Conservation (phyloP, 2,888 invertebrate species). For the Pterostichus niger region DNA sequence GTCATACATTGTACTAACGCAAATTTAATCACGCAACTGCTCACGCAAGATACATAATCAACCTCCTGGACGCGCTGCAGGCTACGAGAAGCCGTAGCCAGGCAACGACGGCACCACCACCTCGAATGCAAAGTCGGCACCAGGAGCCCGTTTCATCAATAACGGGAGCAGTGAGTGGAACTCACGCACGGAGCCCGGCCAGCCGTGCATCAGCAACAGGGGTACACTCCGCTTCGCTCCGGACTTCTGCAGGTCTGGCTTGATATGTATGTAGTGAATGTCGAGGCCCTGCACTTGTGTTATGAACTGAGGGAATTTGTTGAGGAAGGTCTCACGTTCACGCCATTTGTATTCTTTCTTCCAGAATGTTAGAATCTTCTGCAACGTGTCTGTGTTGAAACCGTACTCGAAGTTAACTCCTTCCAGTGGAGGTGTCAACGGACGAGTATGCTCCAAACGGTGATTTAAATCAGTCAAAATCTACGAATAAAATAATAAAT, state of each 20-base stretch:
- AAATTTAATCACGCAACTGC: too few relatives aligned
- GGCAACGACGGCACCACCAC: conserved; percentile 81
- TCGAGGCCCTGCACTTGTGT: conserved; percentile 86
- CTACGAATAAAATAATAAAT: conserved; percentile 83
- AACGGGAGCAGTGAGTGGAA: conserved; percentile 88
- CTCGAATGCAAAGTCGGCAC: conserved; percentile 83
- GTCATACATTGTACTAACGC: too few relatives aligned
- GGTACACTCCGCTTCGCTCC: conserved; percentile 79
- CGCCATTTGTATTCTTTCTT: conserved; percentile 84
- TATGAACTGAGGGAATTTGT: conserved; percentile 84
- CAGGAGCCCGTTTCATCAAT: conserved; percentile 77
- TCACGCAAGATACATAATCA: too few relatives aligned
- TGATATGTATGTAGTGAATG: conserved; percentile 85
- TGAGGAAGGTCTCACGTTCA: conserved; percentile 81
- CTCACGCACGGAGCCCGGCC: conserved; percentile 93
- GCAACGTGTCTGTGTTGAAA: conserved; percentile 85
- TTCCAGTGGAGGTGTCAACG: conserved; percentile 80
- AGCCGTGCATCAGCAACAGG: conserved; percentile 89
- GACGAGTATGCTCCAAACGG: conserved; percentile 78
- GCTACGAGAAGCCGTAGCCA: conserved; percentile 79
- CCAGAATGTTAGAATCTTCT: conserved; percentile 88
- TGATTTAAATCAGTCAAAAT: conserved; percentile 79
- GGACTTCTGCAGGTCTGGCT: conserved; percentile 76
- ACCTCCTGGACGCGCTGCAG: conserved; percentile 82
- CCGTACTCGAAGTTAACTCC: conserved; percentile 89